phyloP scores from a whole-genome alignment of 1,140 invertebrate species.

The Probaryconus sp. region DNA sequence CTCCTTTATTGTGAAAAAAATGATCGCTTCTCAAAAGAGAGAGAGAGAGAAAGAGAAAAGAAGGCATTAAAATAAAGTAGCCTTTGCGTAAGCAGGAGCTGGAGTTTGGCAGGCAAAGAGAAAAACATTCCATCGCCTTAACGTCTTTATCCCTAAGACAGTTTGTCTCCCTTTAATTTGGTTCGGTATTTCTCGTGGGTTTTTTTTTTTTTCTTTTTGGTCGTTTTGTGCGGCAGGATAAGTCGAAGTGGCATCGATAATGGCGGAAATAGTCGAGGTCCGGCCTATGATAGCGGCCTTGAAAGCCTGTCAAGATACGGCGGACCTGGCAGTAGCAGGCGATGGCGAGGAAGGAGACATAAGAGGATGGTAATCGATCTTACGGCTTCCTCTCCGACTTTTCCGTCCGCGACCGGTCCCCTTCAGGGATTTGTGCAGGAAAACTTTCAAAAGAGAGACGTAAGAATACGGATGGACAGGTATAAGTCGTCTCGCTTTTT shows the following conservation, averaged over 20 bases:
- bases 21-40: background rate
- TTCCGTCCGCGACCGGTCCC: constrained; percentile 30
- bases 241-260: constrained; percentile 30
- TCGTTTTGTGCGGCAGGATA: background rate
- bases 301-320: constrained; percentile 40
- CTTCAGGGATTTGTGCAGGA: constrained; percentile 57
- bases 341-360: too few species aligned
- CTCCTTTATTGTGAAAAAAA: too few species aligned
- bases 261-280: constrained; percentile 35
- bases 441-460: constrained; percentile 52
- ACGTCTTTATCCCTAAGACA: constrained; percentile 10
- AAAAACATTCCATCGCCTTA: constrained; percentile 11
- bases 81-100: background rate
- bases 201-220: too few species aligned
- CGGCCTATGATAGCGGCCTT: constrained; percentile 39
- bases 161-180: constrained; percentile 17
- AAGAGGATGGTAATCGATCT: constrained; percentile 60
- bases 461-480: constrained; percentile 54
- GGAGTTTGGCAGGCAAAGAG: too few species aligned
- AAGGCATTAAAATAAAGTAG: background rate
- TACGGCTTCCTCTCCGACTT: constrained; percentile 41
- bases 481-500: constrained; percentile 51
- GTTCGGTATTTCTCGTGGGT: background rate
- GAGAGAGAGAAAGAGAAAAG: background rate
- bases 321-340: too few species aligned